Conservation (phyloP, 2,888 invertebrate species). For the Rhodophaea formosa region DNA sequence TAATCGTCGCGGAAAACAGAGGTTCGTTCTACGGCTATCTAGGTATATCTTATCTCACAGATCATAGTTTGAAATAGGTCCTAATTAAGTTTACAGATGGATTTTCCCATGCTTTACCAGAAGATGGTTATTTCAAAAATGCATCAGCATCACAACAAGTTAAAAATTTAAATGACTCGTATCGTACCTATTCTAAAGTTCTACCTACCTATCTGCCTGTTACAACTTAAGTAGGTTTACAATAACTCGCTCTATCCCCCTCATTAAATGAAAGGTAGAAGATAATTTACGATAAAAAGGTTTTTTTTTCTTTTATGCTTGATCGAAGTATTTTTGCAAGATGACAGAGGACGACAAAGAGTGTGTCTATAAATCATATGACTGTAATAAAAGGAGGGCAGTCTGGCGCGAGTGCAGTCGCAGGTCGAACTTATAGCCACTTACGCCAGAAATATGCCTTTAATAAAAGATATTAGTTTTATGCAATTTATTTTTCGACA, state of each 20-base stretch:
- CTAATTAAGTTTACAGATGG: too few species aligned
- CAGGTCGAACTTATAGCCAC: constrained; percentile 12
- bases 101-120: too few species aligned
- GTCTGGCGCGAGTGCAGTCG: constrained; percentile 11
- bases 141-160: too few species aligned
- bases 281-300: constrained; percentile 5
- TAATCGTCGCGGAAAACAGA: not conserved
- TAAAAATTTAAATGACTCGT: too few species aligned
- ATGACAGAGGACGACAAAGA: constrained; percentile 2
- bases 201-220: too few species aligned
- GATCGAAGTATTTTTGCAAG: not conserved
- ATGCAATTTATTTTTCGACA: not conserved
- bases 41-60: too few species aligned
- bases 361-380: constrained; percentile 8
- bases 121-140: too few species aligned
- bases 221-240: not conserved
- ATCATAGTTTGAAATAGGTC: too few species aligned
- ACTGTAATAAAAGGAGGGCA: constrained; percentile 11
- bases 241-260: not conserved
- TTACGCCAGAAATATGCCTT: constrained; percentile 1
- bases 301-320: too few species aligned
- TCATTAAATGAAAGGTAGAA: not conserved
- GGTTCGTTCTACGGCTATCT: not conserved
- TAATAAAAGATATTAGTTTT: constrained; percentile 1
- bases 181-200: too few species aligned